Evolutionary conservation across 2,113 vertebrate species (phyloP), one percentile per base, ranked within the genome.

Genomic region (Cololabis saira): DNA sequence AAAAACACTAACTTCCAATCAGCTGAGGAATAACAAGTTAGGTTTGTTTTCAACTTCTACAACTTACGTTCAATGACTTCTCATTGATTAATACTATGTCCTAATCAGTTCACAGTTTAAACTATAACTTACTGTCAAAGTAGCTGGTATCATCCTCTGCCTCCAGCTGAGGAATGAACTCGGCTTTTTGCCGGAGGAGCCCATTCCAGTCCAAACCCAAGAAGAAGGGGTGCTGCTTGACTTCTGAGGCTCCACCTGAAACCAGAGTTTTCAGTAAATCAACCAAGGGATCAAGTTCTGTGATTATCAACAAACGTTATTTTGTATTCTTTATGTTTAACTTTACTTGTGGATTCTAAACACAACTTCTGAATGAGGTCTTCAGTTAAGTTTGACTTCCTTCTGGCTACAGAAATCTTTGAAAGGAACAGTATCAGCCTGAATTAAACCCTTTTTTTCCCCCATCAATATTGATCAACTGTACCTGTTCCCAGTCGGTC

Each of bases 131-230:
- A 99, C 98, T 98, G 90, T 99, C 98, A 2, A 99, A 99, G 89
- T 99, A 99, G 90, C 97, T 99, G 55, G 97, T 99, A 87, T 99
- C 98, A 0, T 98, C 98, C 63, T 99, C 98, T 0, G 95, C 95
- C 48, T 99, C 97, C 13, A 99, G 91, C 87, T 98, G 97, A 1
- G 98, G 98, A 75, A 99, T 95, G 57, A 99, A 99, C 80, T 99
- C 98, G 0, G 98, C 98, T 85, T 99, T 99, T 84, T 96, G 96
- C 18, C 98, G 88, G 68, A 99, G 92, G 18, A 99, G 94, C 47
- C 98, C 95, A 0, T 95, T 97, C 98, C 98, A 99, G 90, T 99
- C 97, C 89, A 99, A 84, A 19, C 91, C 90, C 48, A 81, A 68
- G 86, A 99, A 99, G 90, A 99, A 99, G 3, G 92, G 75, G 48